Evolutionary conservation across 2,888 invertebrate species (phyloP), one percentile per base, ranked within the genome.

Genomic region (Andrena bicolor): DNA sequence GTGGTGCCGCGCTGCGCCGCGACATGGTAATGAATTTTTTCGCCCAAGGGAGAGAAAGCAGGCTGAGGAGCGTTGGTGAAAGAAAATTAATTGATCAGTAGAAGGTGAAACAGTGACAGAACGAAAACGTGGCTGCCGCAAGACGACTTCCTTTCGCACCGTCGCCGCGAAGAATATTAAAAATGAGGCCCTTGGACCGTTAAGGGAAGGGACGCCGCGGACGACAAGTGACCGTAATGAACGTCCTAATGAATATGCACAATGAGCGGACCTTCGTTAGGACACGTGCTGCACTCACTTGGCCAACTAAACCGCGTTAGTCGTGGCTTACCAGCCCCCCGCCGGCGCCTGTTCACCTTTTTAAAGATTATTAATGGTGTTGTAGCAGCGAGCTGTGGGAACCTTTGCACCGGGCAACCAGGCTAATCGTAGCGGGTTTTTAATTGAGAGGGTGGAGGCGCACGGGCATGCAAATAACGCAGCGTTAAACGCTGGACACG

Each of bases 171-270:
- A 23, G 82, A 85, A 90, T 90, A 90, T 91, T 91, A 90, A 92
- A 91, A 90, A 91, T 90, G 87, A 90, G 89, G 88, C 87, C 84
- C 64, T 76, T 74, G 49, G 28, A 41, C 78, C 75, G 78, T 87
- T 82, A 71, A 80, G 83, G 69, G 78, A 71, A 70, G 80, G 76
- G 71, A 65, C 32, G 77, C 61, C 78, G 77, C 74, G 76, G 84
- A 65, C 82, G 88, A 91, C 92, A 88, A 92, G 90, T 87, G 89
- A 87, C 89, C 82, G 84, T 91, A 91, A 92, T 88, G 90, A 92
- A 90, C 89, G 86, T 79, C 86, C 89, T 90, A 90, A 91, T 89
- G 90, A 91, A 90, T 87, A 77, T 84, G 77, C 86, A 86, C 86
- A 86, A 88, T 83, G 83, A 84, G 76, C 61, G 68, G 70, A 73